phyloP scores from a whole-genome alignment of 2,888 invertebrate genomes.

The Hydraecia micacea region DNA sequence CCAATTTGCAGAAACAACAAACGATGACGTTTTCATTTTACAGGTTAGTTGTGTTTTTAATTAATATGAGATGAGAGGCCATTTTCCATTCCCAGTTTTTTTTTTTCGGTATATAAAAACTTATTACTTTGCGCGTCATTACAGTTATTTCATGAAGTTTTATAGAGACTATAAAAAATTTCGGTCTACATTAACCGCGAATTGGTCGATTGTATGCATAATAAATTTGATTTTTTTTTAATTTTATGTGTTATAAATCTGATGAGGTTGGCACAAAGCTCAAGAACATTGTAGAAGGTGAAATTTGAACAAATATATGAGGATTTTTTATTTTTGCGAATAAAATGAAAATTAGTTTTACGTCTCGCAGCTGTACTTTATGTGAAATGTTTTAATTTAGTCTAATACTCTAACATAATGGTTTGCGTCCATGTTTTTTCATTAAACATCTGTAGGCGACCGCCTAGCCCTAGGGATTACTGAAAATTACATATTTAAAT shows the following conservation, averaged over 20 bases:
- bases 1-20: slow-evolving; percentile 80
- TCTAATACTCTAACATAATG: slow-evolving; percentile 45
- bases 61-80: slow-evolving; percentile 74
- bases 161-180: slow-evolving; percentile 52
- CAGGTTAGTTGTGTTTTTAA: slow-evolving; percentile 88
- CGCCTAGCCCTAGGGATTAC: slow-evolving; percentile 45
- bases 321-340: slow-evolving; percentile 2
- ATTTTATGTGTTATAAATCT: slow-evolving; percentile 59
- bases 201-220: slow-evolving; percentile 48
- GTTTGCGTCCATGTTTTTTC: slow-evolving; percentile 53
- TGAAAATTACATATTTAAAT: slow-evolving; percentile 43
- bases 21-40: slow-evolving; percentile 84
- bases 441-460: slow-evolving; percentile 46
- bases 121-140: slow-evolving; percentile 58
- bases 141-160: slow-evolving; percentile 57
- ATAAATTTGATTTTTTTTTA: slow-evolving; percentile 60
- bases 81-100: slow-evolving; percentile 33
- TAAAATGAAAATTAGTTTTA: slow-evolving; percentile 28
- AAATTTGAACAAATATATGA: slow-evolving; percentile 14
- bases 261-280: slow-evolving; percentile 11
- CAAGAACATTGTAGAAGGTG: slow-evolving; percentile 3
- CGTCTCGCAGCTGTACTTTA: slow-evolving; percentile 32
- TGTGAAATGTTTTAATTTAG: slow-evolving; percentile 49
- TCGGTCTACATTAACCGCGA: slow-evolving; percentile 54
- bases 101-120: slow-evolving; percentile 57